Conservation (phyloP, 2,888 invertebrate genomes). For the Nymphalis polychloros region DNA sequence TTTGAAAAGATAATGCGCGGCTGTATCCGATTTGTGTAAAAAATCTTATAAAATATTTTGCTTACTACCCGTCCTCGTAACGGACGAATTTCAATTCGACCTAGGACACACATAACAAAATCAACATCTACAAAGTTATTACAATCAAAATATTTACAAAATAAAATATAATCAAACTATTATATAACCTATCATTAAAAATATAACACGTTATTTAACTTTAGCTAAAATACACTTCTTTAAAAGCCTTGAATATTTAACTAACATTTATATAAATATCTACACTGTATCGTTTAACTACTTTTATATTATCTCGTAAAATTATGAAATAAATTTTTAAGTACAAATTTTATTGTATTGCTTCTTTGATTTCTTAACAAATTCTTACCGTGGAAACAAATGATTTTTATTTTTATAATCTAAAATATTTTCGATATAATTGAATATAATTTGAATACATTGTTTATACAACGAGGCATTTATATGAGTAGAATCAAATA, state of each 20-base stretch:
- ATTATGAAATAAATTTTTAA: slow-evolving; percentile 1
- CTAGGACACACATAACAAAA: slow-evolving; percentile 34
- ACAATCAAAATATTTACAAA: slow-evolving; percentile 61
- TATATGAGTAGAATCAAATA: not conserved
- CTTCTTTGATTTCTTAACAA: slow-evolving; percentile 1
- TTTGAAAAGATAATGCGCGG: slow-evolving; percentile 13
- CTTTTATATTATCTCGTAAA: slow-evolving; percentile 33
- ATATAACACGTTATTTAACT: slow-evolving; percentile 26
- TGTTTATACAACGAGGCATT: not conserved
- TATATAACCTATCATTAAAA: slow-evolving; percentile 35
- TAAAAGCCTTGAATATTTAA: slow-evolving; percentile 64
- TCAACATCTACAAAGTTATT: slow-evolving; percentile 30
- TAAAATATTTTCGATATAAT: too few relatives aligned
- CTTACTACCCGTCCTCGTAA: slow-evolving; percentile 23
- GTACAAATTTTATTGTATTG: slow-evolving; percentile 25
- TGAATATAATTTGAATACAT: too few relatives aligned
- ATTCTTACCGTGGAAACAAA: not conserved
- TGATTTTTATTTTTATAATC: not conserved
- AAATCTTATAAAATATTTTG: slow-evolving; percentile 36
- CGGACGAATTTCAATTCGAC: slow-evolving; percentile 34
- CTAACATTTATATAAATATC: slow-evolving; percentile 76
- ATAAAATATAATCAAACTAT: slow-evolving; percentile 38
- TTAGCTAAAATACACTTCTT: slow-evolving; percentile 45
- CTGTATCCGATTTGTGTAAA: slow-evolving; percentile 32
- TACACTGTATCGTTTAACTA: slow-evolving; percentile 71